These are phyloP conservation scores for Marcusenius ussheri DNA, from an alignment of 2,113 vertebrate genomes.

Conservation along the genomic window DNA sequence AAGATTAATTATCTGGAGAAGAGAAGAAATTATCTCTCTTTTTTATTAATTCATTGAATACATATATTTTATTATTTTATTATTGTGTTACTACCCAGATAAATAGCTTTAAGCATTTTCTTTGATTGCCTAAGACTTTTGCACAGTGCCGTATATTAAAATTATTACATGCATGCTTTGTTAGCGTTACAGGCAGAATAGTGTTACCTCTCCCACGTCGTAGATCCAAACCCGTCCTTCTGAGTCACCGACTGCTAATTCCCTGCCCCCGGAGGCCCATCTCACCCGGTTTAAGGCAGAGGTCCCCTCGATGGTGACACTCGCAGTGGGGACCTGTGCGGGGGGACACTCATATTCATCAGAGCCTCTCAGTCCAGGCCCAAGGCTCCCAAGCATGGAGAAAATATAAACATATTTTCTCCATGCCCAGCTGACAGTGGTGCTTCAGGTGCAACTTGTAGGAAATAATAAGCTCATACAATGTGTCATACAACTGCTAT, in stretches of 20 bases:
- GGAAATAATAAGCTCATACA: neutral
- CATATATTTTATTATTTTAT: neutral
- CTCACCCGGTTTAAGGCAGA: conserved; percentile 91
- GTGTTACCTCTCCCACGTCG: conserved; percentile 88
- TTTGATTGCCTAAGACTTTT: neutral
- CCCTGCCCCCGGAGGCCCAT: conserved; percentile 88
- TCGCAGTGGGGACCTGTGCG: conserved; percentile 86
- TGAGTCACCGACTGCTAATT: conserved; percentile 93
- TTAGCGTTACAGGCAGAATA: neutral
- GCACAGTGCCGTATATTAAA: neutral
- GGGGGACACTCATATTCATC: neutral
- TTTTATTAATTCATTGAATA: neutral
- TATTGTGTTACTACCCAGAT: neutral
- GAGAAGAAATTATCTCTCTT: neutral
- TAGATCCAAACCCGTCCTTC: conserved; percentile 96
- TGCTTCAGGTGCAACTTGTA: neutral
- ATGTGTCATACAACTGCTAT: neutral
- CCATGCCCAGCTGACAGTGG: neutral
- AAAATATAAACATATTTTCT: neutral
- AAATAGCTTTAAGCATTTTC: neutral
- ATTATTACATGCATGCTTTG: neutral
- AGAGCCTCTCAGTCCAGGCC: neutral
- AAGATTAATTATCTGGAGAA: neutral
- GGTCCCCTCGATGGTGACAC: conserved; percentile 84
- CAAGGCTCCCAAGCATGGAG: neutral